Conservation (phyloP, 2,113 vertebrate species). For the Perca schrenkii region DNA sequence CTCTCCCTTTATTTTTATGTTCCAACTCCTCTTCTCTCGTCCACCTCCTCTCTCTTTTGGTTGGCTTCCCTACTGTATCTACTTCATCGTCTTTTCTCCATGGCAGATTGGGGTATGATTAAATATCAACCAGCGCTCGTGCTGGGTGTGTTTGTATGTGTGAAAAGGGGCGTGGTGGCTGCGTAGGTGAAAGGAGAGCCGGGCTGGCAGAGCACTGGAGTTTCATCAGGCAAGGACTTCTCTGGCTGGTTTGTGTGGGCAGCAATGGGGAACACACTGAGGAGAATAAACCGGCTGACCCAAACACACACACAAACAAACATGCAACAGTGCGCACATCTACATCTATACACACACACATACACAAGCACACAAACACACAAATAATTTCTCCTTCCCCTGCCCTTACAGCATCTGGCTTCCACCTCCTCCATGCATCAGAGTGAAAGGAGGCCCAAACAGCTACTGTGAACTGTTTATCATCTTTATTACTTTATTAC, state of each 20-base stretch:
- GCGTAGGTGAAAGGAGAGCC: constrained; percentile 78
- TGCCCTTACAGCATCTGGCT: constrained; percentile 70
- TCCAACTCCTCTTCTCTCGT: constrained; percentile 33
- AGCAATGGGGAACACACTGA: constrained; percentile 59
- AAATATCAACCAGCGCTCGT: constrained; percentile 79
- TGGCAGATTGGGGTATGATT: constrained; percentile 75
- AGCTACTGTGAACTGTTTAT: constrained; percentile 77
- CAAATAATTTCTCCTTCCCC: constrained; percentile 57
- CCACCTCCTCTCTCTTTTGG: constrained; percentile 39
- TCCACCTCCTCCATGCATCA: constrained; percentile 69
- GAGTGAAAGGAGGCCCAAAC: constrained; percentile 71
- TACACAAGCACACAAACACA: constrained; percentile 34
- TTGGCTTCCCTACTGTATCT: constrained; percentile 21
- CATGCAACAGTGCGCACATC: background rate
- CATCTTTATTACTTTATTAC: constrained; percentile 84
- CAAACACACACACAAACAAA: constrained; percentile 51
- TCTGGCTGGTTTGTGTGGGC: constrained; percentile 72
- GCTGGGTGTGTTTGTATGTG: constrained; percentile 53
- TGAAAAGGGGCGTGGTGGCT: constrained; percentile 54
- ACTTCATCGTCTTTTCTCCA: constrained; percentile 49
- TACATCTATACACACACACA: background rate
- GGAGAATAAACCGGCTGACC: constrained; percentile 48
- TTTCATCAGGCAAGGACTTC: constrained; percentile 75
- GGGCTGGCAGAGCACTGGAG: constrained; percentile 60
- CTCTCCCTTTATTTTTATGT: constrained; percentile 23